Base-by-base conservation (phyloP, 2,797 vertebrate species). In the Propithecus deckenii region DNA sequence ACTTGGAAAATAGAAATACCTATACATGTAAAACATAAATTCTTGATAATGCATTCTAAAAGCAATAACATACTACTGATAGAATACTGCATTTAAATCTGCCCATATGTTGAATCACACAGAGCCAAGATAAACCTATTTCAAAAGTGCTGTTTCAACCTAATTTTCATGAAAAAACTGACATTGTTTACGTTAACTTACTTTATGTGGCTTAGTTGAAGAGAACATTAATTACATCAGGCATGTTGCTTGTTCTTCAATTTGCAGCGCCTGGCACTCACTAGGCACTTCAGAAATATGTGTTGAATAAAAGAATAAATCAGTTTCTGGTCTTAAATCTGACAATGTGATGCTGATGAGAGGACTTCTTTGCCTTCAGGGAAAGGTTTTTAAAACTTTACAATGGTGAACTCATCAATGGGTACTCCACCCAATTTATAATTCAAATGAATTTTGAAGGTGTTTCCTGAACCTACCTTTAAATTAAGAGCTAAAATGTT, bases 271-370 rank as follows among this genome's bases (percentile, higher is more conserved):
- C 46, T 65, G 32, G 61, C 20, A 32, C n/a, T 76, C 46, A 57
- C 9, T 65, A 74, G 25, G 5, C 9, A 65, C 2, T 80, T 61
- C 13, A 65, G 38, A 79, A 72, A 28, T 43, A 76, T 86, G 63
- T 35, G 1, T 14, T 86, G 52, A 61, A 67, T 84, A 22, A 71
- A 76, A 75, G 18, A 71, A n/a, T 69, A 30, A 48, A 32, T 28
- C 28, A n/a, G 4, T 93, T 96, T 83, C 61, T 67, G 12, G 61
- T 93, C 72, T 84, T 89, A 86, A 80, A 84, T 91, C 25, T 86
- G 52, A 15, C 8, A 35, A 10, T 50, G 8, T 32, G 67, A 86
- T 89, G 75, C 4, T 2, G 46, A 48, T 14, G 17, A 83, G 13
- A 79, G 32, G 23, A 67, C 25, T 67, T 18, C 11, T 89, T 75